Evolutionary conservation across 2,888 invertebrate genomes (phyloP), one percentile per base, ranked within the genome.

Genomic region (Acrobasis repandana): DNA sequence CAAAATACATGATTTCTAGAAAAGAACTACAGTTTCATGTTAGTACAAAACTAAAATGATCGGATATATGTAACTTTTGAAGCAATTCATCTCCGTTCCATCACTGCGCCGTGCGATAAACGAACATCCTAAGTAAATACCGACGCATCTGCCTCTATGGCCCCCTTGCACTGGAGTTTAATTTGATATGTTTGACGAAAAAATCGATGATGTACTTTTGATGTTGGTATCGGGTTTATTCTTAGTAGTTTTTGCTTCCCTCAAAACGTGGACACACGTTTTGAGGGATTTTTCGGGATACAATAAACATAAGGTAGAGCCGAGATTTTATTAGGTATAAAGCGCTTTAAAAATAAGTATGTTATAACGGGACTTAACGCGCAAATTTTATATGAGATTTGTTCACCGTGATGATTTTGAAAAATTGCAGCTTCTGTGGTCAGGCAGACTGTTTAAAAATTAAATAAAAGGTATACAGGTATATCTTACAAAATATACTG

Each of bases 121-220:
- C 73, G 71, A 77, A 75, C 80, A 79, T 83, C 90, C 90, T 90
- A 90, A 88, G 86, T 80, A 90, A 90, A 90, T 85, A 89, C 73
- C 74, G 80, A 76, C 86, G 86, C 90, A 90, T 90, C 90, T 90
- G 90, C 86, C 77, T 69, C 72, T 66, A 65, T 65, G 20, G 34
- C 52, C 60, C 60, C 60, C 51, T 59, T 46, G 46, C 51, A 51
- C 43, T 52, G 34, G 34, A 36, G 59, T 52, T 38, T 51, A 46
- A 47, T 52, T 60, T 52, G 46, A 54, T 54, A 54, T 54, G 54
- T 54, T 54, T 54, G 54, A 43, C 38, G 54, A 38, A 54, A 54
- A 54, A 54, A 54, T 54, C 38, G 54, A 54, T 54, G 54, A 54
- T 54, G 54, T 54, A 54, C 38, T 38, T 54, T 54, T 54, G 54